phyloP scores from a whole-genome alignment of 2,888 invertebrate species.

The Theretra japonica region DNA sequence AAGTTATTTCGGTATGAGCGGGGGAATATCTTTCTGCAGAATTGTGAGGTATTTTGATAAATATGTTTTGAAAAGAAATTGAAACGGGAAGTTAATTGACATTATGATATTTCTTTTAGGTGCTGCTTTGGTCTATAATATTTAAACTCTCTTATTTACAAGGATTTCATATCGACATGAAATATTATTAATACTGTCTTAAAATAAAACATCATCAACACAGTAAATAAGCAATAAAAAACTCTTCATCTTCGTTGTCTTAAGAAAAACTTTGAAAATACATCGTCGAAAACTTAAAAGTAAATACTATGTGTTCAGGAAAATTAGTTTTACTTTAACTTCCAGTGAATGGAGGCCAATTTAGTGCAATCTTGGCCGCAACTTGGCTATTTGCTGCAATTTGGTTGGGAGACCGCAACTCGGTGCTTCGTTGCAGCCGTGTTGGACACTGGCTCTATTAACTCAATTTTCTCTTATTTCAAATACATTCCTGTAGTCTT shows the following conservation, averaged over 20 bases:
- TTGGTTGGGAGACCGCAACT: slow-evolving; percentile 30
- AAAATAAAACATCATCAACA: too few species aligned
- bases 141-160: too few species aligned
- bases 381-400: slow-evolving; percentile 47
- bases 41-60: too few species aligned
- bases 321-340: slow-evolving; percentile 45
- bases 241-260: too few species aligned
- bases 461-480: slow-evolving; percentile 2
- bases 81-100: too few species aligned
- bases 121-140: too few species aligned
- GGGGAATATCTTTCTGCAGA: background rate
- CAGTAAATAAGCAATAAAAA: too few species aligned
- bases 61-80: too few species aligned
- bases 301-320: slow-evolving; percentile 28
- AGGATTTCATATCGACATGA: too few species aligned
- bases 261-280: background rate
- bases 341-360: slow-evolving; percentile 44
- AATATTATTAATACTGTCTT: too few species aligned
- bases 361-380: slow-evolving; percentile 46
- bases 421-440: slow-evolving; percentile 4
- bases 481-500: background rate
- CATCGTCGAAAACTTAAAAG: background rate
- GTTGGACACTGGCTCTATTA: slow-evolving; percentile 12
- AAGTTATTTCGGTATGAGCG: background rate
- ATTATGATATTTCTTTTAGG: too few species aligned